A percentile compares a stretch with the other conserved stretches of the same genome.
Evolutionary conservation across 1,140 invertebrate genomes (phyloP).

Genomic region (Apis laboriosa): DNA sequence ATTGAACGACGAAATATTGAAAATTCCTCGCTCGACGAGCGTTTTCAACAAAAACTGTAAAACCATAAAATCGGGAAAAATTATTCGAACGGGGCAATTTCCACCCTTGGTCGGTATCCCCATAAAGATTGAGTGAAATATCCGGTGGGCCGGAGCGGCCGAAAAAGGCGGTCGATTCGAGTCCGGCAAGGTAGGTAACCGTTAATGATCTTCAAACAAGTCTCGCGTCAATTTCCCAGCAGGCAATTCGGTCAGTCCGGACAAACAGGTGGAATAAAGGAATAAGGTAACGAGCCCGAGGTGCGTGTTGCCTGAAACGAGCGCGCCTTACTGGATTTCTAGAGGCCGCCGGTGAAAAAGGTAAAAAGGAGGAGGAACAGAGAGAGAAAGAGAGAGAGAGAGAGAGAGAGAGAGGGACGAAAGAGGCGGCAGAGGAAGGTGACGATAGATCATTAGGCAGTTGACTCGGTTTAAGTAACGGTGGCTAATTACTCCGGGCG

Average conservation of each 20-base stretch:
- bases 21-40: too few relatives aligned
- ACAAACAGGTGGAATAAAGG: constrained; percentile 40
- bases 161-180: constrained; percentile 6
- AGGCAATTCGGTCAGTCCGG: constrained; percentile 23
- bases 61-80: too few relatives aligned
- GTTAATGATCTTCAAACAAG: constrained; percentile 61
- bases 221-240: constrained; percentile 47
- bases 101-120: too few relatives aligned
- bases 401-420: too few relatives aligned
- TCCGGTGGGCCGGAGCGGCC: background rate
- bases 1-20: background rate
- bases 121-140: background rate
- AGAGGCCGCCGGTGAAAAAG: background rate
- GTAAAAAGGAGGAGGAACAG: background rate
- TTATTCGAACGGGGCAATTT: too few relatives aligned
- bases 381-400: too few relatives aligned
- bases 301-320: background rate
- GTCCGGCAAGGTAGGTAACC: background rate
- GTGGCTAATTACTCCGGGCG: constrained; percentile 49
- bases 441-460: constrained; percentile 70
- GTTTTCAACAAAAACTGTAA: too few relatives aligned
- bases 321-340: background rate
- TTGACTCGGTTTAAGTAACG: constrained; percentile 68
- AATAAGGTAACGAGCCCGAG: constrained; percentile 30
- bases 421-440: constrained; percentile 49